Evolutionary conservation across 2,113 vertebrate genomes (phyloP), one percentile per base, ranked within the genome.

Genomic region (Pedionomus torquatus): DNA sequence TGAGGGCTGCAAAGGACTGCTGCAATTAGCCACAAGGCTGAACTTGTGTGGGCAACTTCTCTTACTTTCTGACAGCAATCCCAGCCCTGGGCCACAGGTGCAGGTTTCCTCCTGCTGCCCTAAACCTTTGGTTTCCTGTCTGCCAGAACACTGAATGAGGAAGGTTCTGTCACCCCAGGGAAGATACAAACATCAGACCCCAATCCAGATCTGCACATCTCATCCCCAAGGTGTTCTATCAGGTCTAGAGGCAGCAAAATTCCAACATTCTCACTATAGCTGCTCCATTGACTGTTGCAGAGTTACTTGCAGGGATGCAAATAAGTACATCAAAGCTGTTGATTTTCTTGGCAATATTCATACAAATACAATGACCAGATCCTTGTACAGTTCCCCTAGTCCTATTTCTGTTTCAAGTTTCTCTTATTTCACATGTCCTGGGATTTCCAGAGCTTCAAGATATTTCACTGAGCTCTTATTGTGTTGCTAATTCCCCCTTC

Each of bases 251-350:
- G 21, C 49, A 72, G 3, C 0, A 0, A 57, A 0, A 5, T 49
- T 19, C 3, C 0, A 0, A 57, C 0, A 5, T 49, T 19, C 35
- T 55, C 41, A 65, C 26, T 19, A 63, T 48, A 21, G 16, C 19
- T 49, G 30, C 25, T 88, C 19, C 44, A 21, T 0, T 41, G 35
- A 20, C 70, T 58, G 23, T 33, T 1, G 0, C 26, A 15, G 52
- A 74, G 23, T 77, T 61, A 49, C 25, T 84, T 39, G 39, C 2
- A 71, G 51, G 23, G 49, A 19, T 43, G 19, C 44, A 76, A 89
- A 4, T 19, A 79, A 77, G 19, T 21, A 1, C 26, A 49, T 76
- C 2, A 57, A 54, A 81, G 3, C 17, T 55, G 30, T 25, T 57
- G 57, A 48, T 17, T 82, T 75, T 79, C 33, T 70, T 54, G 52